Evolutionary conservation across 1,140 invertebrate species (phyloP).

Genomic region (Cecropterus lyciades): DNA sequence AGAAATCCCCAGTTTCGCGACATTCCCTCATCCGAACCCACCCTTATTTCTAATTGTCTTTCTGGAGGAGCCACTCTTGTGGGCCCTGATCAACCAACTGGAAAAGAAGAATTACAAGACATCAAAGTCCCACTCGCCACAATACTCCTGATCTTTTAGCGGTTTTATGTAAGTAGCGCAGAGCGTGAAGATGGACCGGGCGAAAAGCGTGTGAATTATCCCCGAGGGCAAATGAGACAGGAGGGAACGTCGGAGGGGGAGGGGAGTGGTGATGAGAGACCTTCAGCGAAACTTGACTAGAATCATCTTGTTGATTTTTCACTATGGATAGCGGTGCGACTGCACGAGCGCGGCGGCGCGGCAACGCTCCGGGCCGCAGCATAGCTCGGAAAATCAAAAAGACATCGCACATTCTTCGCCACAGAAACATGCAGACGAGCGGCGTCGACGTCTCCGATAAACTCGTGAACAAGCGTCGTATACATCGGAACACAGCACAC

Average conservation of each 20-base stretch:
- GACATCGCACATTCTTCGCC: slow-evolving; percentile 77
- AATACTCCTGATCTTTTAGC: slow-evolving; percentile 58
- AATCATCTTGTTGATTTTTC: slow-evolving; percentile 72
- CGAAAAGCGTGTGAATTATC: slow-evolving; percentile 73
- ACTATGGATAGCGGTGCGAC: slow-evolving; percentile 72
- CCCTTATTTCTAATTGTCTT: slow-evolving; percentile 82
- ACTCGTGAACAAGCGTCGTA: slow-evolving; percentile 50
- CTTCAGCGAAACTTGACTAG: slow-evolving; percentile 78
- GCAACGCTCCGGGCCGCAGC: slow-evolving; percentile 39
- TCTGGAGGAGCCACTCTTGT: slow-evolving; percentile 83
- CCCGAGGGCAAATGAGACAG: slow-evolving; percentile 47
- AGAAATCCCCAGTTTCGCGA: slow-evolving; percentile 81
- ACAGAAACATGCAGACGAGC: slow-evolving; percentile 68
- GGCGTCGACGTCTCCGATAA: slow-evolving; percentile 49
- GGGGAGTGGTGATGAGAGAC: slow-evolving; percentile 76
- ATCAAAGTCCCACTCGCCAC: slow-evolving; percentile 78
- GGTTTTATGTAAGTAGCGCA: slow-evolving; percentile 75
- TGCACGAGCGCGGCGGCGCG: slow-evolving; percentile 38
- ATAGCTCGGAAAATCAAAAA: slow-evolving; percentile 74
- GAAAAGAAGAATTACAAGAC: slow-evolving; percentile 82
- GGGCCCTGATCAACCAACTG: slow-evolving; percentile 83
- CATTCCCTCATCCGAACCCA: slow-evolving; percentile 75
- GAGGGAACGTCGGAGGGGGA: slow-evolving; percentile 32
- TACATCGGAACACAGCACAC: slow-evolving; percentile 60
- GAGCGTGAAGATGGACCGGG: slow-evolving; percentile 76